Conservation (phyloP, 2,113 vertebrate genomes). For the Callithrix jacchus region DNA sequence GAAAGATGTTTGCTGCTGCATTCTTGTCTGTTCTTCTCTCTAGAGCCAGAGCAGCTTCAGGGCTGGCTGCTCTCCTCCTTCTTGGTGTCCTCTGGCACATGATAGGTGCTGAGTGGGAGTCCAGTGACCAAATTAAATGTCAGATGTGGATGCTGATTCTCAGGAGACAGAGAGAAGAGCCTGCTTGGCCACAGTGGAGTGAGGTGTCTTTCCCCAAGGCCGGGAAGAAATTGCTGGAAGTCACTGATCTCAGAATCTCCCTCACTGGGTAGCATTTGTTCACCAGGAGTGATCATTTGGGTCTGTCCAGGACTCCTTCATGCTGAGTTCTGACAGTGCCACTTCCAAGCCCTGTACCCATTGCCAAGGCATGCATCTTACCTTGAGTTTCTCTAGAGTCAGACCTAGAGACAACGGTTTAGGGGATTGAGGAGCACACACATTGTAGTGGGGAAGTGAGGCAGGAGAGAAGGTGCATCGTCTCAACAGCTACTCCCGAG, state of each 20-base stretch:
- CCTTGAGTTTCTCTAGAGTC: neutral
- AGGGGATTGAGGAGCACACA: neutral
- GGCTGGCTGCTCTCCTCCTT: too few relatives aligned
- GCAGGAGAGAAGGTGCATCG: neutral
- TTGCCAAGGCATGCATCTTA: neutral
- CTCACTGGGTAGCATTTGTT: accelerated
- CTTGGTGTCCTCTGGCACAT: accelerated
- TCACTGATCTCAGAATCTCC: neutral
- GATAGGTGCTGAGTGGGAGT: accelerated
- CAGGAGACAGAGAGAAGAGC: neutral
- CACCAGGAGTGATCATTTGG: accelerated
- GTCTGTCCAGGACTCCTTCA: accelerated
- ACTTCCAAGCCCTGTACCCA: neutral
- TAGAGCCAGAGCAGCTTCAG: neutral
- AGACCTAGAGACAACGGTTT: neutral
- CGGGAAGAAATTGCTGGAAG: neutral
- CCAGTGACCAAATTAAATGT: neutral
- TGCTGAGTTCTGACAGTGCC: neutral
- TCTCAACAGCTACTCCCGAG: accelerated
- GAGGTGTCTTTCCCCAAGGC: accelerated
- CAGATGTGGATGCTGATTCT: accelerated
- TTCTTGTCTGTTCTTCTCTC: neutral
- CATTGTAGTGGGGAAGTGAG: neutral
- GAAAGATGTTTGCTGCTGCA: neutral
- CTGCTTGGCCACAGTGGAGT: neutral